Conservation (phyloP, 2,797 vertebrate species). For the Pampus argenteus region DNA sequence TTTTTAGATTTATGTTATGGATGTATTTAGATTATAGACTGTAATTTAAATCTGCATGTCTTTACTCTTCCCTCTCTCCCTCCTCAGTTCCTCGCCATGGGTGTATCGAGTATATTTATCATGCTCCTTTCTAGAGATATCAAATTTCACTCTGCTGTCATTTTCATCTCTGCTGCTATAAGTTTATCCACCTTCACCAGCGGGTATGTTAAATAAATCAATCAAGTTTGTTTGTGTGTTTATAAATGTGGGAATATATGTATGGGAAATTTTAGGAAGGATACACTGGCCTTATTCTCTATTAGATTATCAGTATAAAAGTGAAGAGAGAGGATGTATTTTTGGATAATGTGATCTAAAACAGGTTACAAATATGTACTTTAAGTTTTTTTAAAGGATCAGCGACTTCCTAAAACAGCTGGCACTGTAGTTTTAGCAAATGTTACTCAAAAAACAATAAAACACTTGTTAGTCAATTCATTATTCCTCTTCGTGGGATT, state of each 20-base stretch:
- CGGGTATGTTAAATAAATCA: conserved; percentile 73
- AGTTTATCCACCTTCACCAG: conserved; percentile 89
- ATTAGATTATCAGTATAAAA: neutral
- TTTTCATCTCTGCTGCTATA: conserved; percentile 84
- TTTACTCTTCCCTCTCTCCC: conserved; percentile 1
- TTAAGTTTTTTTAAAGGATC: too few species aligned
- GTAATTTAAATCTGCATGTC: neutral
- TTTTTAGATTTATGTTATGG: neutral
- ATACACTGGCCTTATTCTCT: neutral
- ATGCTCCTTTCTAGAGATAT: conserved; percentile 84
- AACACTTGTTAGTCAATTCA: too few species aligned
- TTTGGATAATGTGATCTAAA: too few species aligned
- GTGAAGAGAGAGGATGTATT: neutral
- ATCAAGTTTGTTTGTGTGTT: neutral
- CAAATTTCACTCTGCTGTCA: conserved; percentile 85
- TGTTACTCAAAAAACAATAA: too few species aligned
- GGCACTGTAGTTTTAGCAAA: too few species aligned
- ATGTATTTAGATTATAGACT: neutral
- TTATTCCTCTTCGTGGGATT: neutral
- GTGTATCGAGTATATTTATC: conserved; percentile 87
- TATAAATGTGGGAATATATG: neutral
- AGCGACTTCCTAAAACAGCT: too few species aligned
- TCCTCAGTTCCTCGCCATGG: conserved; percentile 89
- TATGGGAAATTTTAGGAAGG: neutral
- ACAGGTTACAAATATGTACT: too few species aligned